Base-by-base conservation (phyloP, 1,140 invertebrate species). In the Brachionus plicatilis region DNA sequence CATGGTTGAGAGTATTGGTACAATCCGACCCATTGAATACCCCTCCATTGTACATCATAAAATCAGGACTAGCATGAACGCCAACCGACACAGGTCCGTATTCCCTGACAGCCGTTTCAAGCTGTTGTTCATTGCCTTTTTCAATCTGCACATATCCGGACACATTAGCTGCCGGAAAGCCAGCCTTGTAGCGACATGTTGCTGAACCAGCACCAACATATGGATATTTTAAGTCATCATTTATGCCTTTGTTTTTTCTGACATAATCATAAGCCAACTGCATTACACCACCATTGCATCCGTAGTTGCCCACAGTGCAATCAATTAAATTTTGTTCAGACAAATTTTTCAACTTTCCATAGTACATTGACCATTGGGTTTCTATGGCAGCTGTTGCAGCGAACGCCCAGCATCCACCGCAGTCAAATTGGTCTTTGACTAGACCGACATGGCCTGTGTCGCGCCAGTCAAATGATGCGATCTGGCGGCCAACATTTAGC, bases 401-500 rank as follows among this genome's bases (percentile, higher is more conserved):
- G 75, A 90, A 89, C 3, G 89, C 87, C 87, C 87, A 89, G 84
- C 88, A 89, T 12, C 88, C 88, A 9, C 88, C 89, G 85, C 89
- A 90, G n/a, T 86, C 47, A 4, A 87, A 90, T 87, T 92, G 91
- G 85, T 90, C 87, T 84, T 90, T 90, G 4, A 91, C 89, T 17
- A 87, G 86, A 1, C 95, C 96, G 0, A 98, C 95, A 86, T 95
- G 96, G 41, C 89, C 89, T 87, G 92, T 93, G 1, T 97, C 88
- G 86, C 96, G 93, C 96, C 96, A 98, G 90, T 98, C 95, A 50
- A 84, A 68, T 65, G 33, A 27, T 20, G 45, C 43, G 2, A 76
- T 50, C 50, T 76, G 72, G 27, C 68, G 29, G 12, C 43, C 43
- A n/a, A 27, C 17, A 7, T 50, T 76, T 27, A 27, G 6, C 27